Base-by-base conservation (phyloP, 2,888 invertebrate genomes). In the Lissonota sp. region DNA sequence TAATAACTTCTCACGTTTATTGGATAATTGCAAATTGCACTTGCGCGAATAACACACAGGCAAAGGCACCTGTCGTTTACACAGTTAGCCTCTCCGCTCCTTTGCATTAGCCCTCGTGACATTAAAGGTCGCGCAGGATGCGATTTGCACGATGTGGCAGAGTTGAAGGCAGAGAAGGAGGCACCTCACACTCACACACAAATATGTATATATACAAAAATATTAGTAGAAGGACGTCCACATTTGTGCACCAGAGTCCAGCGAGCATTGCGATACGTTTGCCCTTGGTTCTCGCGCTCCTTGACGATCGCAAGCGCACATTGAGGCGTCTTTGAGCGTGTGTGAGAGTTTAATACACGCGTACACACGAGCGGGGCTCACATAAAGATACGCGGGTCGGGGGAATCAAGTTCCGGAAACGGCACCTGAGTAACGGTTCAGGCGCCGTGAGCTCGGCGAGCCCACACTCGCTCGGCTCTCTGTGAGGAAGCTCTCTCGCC, bases 401-500 rank as follows among this genome's bases (percentile, higher is more conserved):
- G 81, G 79, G 83, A 84, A 81, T 81, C 81, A 77, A 84, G 83
- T 84, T 83, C 84, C 84, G 84, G 84, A 84, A 81, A 84, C 84
- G 83, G 83, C 83, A 82, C 83, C 80, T 82, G 84, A 81, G 73
- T 84, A 84, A 84, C 84, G 84, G 84, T 81, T 78, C 74, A 78
- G 78, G 74, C 71, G 79, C 81, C 81, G 78, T 74, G 81, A 75
- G 78, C 76, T 73, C 72, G 26, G 80, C 77, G 79, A 70, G 72
- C 66, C 76, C 69, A 79, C 76, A 73, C 76, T 76, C 80, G 70
- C 26, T 26, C 26, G 26, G 26, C 49, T 53, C 63, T 53, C 39
- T 46, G 63, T 76, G 26, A 26, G 73, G 74, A 75, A 76, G 71
- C 71, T 39, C 71, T 55, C 53, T 71, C 66, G 51, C 44, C 42